Percentiles rank a stretch among this genome's conserved stretches.
phyloP scores from a whole-genome alignment of 2,113 vertebrate species.

The Haemorhous mexicanus region DNA sequence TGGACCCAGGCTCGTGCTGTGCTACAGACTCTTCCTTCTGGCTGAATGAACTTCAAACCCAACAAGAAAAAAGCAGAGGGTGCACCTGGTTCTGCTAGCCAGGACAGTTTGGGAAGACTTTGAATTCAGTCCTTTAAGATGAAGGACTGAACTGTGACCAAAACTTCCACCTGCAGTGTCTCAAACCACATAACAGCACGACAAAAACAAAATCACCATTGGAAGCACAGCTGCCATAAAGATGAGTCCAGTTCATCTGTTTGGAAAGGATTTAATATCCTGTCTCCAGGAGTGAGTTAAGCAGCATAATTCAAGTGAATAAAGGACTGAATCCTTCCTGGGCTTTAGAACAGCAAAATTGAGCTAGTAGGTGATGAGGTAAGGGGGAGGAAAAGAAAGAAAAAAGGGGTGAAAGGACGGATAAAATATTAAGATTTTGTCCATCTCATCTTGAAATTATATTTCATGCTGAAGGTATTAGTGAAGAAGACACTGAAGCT shows the following conservation, averaged over 20 bases:
- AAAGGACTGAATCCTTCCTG: neutral
- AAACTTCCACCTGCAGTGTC: neutral
- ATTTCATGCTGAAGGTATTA: neutral
- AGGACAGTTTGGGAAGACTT: neutral
- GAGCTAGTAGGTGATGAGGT: neutral
- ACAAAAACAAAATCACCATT: neutral
- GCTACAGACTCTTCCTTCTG: neutral
- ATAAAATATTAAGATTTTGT: neutral
- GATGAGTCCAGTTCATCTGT: neutral
- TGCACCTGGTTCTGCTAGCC: neutral
- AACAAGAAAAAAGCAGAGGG: neutral
- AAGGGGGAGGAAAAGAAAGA: neutral
- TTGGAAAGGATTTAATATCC: neutral
- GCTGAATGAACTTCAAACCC: neutral
- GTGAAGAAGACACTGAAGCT: neutral
- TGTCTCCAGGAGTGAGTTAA: neutral
- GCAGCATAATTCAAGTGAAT: neutral
- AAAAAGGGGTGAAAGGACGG: rapidly evolving
- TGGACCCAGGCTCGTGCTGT: neutral
- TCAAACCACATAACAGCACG: rapidly evolving
- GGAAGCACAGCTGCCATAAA: neutral
- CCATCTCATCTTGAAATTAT: neutral
- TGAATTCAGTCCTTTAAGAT: neutral
- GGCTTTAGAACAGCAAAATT: neutral
- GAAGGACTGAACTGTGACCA: neutral